Evolutionary conservation across 2,113 vertebrate species (phyloP).

Genomic region (Aptenodytes patagonicus): DNA sequence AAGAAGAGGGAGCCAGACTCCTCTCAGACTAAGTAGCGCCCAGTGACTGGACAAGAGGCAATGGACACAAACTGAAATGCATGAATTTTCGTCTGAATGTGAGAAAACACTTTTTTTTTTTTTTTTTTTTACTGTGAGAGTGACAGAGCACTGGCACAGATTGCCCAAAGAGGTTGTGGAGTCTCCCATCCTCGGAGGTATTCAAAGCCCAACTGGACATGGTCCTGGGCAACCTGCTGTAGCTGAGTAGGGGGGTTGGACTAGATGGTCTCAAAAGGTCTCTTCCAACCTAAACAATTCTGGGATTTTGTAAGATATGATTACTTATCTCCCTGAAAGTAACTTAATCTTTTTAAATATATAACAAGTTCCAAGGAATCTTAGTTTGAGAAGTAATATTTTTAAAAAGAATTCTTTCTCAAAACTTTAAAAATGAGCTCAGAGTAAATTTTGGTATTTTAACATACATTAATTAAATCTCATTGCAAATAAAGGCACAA

Average conservation of each 20-base stretch:
- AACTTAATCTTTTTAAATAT: not conserved
- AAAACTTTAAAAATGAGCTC: not conserved
- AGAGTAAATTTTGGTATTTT: not conserved
- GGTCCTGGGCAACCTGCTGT: not conserved
- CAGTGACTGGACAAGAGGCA: not conserved
- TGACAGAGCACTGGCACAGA: not conserved
- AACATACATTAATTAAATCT: not conserved
- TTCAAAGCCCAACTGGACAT: not conserved
- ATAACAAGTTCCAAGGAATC: not conserved
- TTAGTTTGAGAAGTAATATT: not conserved
- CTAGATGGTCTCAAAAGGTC: not conserved
- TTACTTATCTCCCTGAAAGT: not conserved
- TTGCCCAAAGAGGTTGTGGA: not conserved
- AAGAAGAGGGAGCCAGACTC: not conserved
- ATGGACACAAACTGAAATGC: not conserved
- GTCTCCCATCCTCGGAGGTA: not conserved
- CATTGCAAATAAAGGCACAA: not conserved
- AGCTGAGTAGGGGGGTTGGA: not conserved
- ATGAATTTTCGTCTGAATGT: not conserved
- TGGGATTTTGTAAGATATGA: not conserved
- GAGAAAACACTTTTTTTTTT: not conserved
- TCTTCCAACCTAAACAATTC: not conserved
- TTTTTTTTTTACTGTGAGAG: not conserved
- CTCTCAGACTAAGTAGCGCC: not conserved
- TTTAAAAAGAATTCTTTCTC: not conserved